These are phyloP conservation scores for Caenorhabditis doughertyi DNA, from an alignment of 2,888 invertebrate genomes.

Conservation along the genomic window DNA sequence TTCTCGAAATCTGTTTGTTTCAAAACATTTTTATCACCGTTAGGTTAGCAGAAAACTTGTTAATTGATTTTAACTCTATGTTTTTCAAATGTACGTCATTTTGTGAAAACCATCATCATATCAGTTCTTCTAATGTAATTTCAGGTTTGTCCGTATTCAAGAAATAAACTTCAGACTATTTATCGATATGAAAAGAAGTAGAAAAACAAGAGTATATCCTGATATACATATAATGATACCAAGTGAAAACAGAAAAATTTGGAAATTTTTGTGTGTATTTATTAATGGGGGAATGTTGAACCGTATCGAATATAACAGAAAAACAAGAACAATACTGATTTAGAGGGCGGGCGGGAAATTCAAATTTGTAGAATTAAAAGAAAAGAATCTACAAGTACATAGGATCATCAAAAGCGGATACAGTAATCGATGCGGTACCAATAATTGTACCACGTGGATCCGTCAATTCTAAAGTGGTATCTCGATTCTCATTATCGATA, in stretches of 20 bases:
- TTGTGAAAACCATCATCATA: no score
- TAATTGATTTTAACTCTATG: no score
- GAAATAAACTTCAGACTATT: no score
- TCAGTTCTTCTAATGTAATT: no score
- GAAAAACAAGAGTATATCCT: background rate
- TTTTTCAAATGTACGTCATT: no score
- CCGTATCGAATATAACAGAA: slow-evolving; percentile 33
- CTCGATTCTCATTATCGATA: slow-evolving; percentile 62
- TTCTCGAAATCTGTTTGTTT: no score
- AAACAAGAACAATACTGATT: slow-evolving; percentile 51
- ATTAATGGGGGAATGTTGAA: slow-evolving; percentile 2
- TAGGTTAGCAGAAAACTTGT: no score
- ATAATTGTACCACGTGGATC: slow-evolving; percentile 56
- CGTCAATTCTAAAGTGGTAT: slow-evolving; percentile 36
- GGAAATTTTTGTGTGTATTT: no score
- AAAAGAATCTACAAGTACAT: slow-evolving; percentile 63
- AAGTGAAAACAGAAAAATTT: background rate
- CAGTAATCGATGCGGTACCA: slow-evolving; percentile 48
- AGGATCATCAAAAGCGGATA: slow-evolving; percentile 71
- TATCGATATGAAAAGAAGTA: no score
- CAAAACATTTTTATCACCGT: no score
- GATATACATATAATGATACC: slow-evolving; percentile 48
- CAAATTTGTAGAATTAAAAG: slow-evolving; percentile 1
- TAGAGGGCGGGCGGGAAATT: slow-evolving; percentile 26
- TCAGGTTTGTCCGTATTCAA: no score